Conservation (phyloP, 2,888 invertebrate species). For the Patella depressa region DNA sequence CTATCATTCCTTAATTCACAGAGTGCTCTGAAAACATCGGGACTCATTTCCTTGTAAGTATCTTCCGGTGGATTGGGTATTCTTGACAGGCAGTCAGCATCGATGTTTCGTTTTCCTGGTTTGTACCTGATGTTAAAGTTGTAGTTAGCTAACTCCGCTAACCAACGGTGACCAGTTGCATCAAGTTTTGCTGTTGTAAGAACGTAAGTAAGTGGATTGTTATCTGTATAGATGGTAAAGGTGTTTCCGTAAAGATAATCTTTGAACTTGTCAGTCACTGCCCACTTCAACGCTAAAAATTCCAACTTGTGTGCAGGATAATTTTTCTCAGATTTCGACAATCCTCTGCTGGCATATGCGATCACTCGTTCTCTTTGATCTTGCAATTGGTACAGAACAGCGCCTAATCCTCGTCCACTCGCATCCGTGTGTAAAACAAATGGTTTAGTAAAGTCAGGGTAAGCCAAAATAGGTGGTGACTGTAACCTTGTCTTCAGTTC, state of each 20-base stretch:
- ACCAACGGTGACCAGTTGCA: slow-evolving; percentile 30
- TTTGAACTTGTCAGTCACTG: slow-evolving; percentile 25
- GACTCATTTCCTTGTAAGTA: too few relatives aligned
- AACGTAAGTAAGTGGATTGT: neutral
- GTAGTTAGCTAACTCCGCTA: slow-evolving; percentile 22
- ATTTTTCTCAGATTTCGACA: slow-evolving; percentile 21
- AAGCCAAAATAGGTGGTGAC: too few relatives aligned
- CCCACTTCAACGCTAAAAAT: slow-evolving; percentile 33
- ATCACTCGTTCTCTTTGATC: slow-evolving; percentile 20
- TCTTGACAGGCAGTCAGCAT: slow-evolving; percentile 19
- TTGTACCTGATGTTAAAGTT: slow-evolving; percentile 18
- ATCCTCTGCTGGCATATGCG: slow-evolving; percentile 28
- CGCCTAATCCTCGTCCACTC: slow-evolving; percentile 27
- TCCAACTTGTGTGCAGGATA: slow-evolving; percentile 29
- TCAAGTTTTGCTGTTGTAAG: slow-evolving; percentile 27
- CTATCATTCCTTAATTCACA: too few relatives aligned
- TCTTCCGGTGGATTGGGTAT: too few relatives aligned
- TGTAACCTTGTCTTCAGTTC: slow-evolving; percentile 23
- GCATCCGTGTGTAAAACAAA: slow-evolving; percentile 35
- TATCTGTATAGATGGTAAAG: too few relatives aligned
- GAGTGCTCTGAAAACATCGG: too few relatives aligned
- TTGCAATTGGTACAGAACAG: slow-evolving; percentile 31
- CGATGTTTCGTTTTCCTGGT: slow-evolving; percentile 18
- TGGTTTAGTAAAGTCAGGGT: too few relatives aligned
- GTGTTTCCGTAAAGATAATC: too few relatives aligned